A percentile compares a stretch with the other conserved stretches of the same genome.
phyloP scores from a whole-genome alignment of 2,113 vertebrate genomes.

The Pterocles burchelli region DNA sequence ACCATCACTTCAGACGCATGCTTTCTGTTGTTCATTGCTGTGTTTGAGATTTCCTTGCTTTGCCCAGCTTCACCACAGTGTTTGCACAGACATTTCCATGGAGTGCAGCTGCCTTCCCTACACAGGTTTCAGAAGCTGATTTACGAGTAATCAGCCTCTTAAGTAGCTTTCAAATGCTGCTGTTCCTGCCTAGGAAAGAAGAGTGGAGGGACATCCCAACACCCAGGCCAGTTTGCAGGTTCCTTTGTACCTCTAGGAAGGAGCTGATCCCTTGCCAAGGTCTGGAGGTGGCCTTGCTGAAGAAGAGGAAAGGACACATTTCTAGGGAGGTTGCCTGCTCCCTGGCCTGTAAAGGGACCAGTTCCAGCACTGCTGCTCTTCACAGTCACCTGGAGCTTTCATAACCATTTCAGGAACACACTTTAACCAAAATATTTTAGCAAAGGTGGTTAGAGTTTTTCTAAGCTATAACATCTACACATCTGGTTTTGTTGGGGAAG shows the following conservation, averaged over 20 bases:
- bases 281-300: not conserved
- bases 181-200: not conserved
- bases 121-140: not conserved
- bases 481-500: not conserved
- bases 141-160: not conserved
- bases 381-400: not conserved
- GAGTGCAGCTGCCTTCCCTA: not conserved
- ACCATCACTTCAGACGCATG: not conserved
- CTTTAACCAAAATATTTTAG: not conserved
- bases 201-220: not conserved
- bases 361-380: not conserved
- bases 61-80: not conserved
- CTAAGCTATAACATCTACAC: not conserved
- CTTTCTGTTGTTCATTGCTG: not conserved
- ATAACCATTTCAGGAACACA: rapidly evolving
- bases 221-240: not conserved
- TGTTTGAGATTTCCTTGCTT: not conserved
- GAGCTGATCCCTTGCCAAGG: not conserved
- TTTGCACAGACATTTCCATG: not conserved
- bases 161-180: not conserved
- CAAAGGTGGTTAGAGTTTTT: not conserved
- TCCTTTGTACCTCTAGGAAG: not conserved
- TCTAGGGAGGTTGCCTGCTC: rapidly evolving
- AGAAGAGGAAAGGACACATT: not conserved
- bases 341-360: not conserved